Conservation (phyloP, 2,888 invertebrate species). For the Drosophila lacicola region DNA sequence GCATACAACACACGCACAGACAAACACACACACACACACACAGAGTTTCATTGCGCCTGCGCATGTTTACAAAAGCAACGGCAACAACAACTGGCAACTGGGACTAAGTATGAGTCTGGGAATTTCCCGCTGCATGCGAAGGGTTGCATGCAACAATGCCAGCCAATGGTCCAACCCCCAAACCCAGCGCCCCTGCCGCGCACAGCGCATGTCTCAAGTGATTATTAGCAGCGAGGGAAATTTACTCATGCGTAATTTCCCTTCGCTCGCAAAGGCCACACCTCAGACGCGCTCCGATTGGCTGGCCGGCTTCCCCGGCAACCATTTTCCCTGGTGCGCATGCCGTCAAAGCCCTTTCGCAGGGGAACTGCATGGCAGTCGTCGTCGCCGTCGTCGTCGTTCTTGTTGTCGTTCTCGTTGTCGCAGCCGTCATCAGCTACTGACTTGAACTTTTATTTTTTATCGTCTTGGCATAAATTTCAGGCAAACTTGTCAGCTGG, state of each 20-base stretch:
- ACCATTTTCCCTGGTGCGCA: constrained; percentile 76
- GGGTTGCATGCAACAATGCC: constrained; percentile 60
- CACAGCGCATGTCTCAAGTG: constrained; percentile 80
- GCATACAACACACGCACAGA: constrained; percentile 26
- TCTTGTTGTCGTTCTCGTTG: constrained; percentile 1
- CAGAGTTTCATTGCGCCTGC: constrained; percentile 59
- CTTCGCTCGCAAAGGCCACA: constrained; percentile 68
- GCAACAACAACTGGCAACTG: constrained; percentile 26
- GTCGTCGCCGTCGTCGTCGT: constrained; percentile 6
- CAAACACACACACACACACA: constrained; percentile 13
- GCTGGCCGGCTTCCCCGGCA: constrained; percentile 74
- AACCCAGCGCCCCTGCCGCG: constrained; percentile 32
- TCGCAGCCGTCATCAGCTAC: constrained; percentile 20
- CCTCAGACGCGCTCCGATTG: constrained; percentile 79
- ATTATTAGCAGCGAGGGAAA: constrained; percentile 80
- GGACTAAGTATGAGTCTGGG: constrained; percentile 13
- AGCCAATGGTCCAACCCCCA: constrained; percentile 39
- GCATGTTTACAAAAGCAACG: constrained; percentile 81
- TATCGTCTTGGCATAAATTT: constrained; percentile 60
- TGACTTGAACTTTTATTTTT: constrained; percentile 45
- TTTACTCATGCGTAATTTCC: constrained; percentile 80
- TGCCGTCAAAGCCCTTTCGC: constrained; percentile 47
- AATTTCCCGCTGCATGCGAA: constrained; percentile 62
- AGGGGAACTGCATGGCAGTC: constrained; percentile 56
- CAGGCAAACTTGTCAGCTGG: constrained; percentile 35